These are phyloP conservation scores for Pluvianellus socialis DNA, from an alignment of 2,113 vertebrate genomes.

Conservation along the genomic window DNA sequence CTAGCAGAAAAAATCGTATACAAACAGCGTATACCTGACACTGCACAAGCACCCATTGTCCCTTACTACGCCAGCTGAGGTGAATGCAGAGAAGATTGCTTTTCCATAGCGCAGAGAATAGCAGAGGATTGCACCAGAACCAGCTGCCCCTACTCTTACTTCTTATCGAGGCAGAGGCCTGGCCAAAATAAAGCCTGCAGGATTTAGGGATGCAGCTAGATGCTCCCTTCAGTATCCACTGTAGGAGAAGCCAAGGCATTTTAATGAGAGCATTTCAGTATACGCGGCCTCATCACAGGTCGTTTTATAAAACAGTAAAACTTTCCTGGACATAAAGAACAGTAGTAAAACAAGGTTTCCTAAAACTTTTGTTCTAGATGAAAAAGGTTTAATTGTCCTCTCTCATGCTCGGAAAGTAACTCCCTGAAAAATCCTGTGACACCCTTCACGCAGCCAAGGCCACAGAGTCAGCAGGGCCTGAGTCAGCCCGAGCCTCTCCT, in stretches of 20 bases:
- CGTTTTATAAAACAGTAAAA: neutral
- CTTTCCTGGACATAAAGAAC: neutral
- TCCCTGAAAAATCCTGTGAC: neutral
- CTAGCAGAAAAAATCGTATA: neutral
- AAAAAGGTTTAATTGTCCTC: neutral
- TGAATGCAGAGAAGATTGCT: neutral
- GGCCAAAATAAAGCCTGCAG: neutral
- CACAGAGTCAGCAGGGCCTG: neutral
- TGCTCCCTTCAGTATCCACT: neutral
- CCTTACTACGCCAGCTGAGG: neutral
- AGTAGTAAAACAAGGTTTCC: neutral
- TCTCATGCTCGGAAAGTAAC: neutral
- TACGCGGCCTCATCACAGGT: neutral
- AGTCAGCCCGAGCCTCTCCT: neutral
- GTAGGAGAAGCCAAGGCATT: neutral
- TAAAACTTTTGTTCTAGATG: neutral
- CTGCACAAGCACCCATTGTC: neutral
- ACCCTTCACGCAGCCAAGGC: neutral
- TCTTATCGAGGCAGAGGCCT: neutral
- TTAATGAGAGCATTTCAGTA: neutral
- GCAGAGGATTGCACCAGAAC: neutral
- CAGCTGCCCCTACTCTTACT: neutral
- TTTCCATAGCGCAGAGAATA: neutral
- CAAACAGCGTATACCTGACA: fast-evolving
- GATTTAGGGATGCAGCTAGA: neutral